These are phyloP conservation scores for Mus minutoides DNA, from an alignment of 2,797 vertebrate genomes.

Conservation along the genomic window DNA sequence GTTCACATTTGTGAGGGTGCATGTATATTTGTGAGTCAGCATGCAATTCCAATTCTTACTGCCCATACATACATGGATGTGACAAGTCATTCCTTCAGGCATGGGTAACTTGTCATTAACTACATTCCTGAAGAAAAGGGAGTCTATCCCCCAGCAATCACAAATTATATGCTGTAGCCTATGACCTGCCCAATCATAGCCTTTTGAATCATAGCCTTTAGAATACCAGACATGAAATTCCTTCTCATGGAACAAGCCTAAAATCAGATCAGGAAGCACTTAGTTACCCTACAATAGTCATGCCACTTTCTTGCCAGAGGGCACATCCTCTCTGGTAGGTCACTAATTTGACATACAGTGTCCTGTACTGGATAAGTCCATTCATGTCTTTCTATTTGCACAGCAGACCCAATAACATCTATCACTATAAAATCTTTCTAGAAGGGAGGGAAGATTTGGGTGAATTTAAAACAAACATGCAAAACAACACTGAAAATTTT, in stretches of 20 bases:
- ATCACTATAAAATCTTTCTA: neutral
- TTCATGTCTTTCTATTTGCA: neutral
- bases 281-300: neutral
- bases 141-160: neutral
- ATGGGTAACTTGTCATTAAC: neutral
- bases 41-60: neutral
- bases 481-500: neutral
- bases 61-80: neutral
- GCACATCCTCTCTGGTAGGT: neutral
- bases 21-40: neutral
- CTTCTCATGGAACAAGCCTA: neutral
- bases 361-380: neutral
- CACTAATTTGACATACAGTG: neutral
- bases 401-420: neutral
- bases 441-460: neutral
- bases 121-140: neutral
- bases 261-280: neutral
- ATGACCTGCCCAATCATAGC: neutral
- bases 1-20: neutral
- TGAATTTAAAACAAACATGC: conserved; percentile 2
- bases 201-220: too few relatives aligned
- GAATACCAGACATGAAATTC: neutral
- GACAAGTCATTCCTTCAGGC: neutral
- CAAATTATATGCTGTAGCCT: neutral
- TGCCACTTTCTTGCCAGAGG: neutral